A percentile compares a stretch with the other conserved stretches of the same genome.
Conservation (phyloP, 2,888 invertebrate genomes). For the Eupithecia subumbrata region DNA sequence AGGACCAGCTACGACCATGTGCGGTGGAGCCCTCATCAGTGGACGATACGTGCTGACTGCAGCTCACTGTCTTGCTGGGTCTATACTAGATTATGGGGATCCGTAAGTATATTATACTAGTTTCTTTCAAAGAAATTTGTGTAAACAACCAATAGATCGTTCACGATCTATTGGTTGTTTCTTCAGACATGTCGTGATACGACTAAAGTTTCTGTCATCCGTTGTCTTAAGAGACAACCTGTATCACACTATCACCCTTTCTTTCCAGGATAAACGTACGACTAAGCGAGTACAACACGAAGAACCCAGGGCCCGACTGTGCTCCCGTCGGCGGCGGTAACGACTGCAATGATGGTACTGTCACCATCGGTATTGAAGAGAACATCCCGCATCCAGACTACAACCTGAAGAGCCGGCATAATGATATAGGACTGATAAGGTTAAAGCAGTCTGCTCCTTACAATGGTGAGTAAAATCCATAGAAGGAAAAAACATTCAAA, state of each 20-base stretch:
- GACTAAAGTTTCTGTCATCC: too few species aligned
- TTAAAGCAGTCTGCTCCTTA: constrained; percentile 59
- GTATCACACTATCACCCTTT: not conserved
- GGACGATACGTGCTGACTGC: constrained; percentile 80
- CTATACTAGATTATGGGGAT: not conserved
- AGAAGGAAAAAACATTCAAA: too few species aligned
- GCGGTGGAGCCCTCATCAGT: constrained; percentile 81
- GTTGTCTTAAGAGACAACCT: too few species aligned
- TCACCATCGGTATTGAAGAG: constrained; percentile 66
- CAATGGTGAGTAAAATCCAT: not conserved
- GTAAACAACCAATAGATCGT: not conserved
- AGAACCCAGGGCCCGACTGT: constrained; percentile 67
- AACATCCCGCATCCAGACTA: constrained; percentile 72
- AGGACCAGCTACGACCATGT: constrained; percentile 60
- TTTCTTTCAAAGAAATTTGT: not conserved
- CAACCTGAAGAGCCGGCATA: constrained; percentile 40
- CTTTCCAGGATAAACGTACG: constrained; percentile 38
- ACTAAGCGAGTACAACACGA: constrained; percentile 78
- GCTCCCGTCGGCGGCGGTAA: constrained; percentile 53
- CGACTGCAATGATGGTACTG: constrained; percentile 70
- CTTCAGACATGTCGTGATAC: too few species aligned
- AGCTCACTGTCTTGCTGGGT: constrained; percentile 60
- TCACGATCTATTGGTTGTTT: too few species aligned
- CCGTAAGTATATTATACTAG: not conserved
- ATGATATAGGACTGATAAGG: constrained; percentile 79